phyloP scores from a whole-genome alignment of 2,888 invertebrate genomes.

The Diplolepis rosae region DNA sequence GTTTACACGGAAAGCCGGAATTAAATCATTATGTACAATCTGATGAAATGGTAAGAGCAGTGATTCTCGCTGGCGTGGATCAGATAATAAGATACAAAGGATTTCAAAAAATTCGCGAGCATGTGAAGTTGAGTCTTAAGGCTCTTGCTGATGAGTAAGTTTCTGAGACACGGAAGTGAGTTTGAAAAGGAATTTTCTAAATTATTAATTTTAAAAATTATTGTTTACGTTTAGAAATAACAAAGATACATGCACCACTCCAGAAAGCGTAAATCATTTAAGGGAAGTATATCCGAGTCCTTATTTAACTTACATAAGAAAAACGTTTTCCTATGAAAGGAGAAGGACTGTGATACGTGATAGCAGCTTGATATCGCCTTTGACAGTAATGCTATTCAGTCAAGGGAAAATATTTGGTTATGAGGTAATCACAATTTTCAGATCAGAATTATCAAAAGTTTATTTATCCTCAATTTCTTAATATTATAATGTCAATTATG shows the following conservation, averaged over 20 bases:
- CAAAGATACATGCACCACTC: conserved; percentile 55
- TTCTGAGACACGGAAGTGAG: neutral
- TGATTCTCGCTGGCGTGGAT: conserved; percentile 78
- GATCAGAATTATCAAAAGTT: neutral
- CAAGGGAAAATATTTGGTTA: conserved; percentile 52
- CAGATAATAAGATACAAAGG: conserved; percentile 75
- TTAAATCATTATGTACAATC: conserved; percentile 76
- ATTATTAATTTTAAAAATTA: neutral
- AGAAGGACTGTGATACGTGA: conserved; percentile 77
- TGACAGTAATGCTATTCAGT: conserved; percentile 77
- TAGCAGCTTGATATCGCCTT: conserved; percentile 77
- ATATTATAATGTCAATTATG: conserved; percentile 21
- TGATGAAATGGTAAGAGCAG: conserved; percentile 77
- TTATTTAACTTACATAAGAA: conserved; percentile 77
- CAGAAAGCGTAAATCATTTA: conserved; percentile 80
- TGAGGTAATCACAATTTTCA: no score
- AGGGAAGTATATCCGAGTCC: conserved; percentile 73
- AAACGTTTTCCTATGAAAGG: conserved; percentile 76
- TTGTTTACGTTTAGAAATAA: neutral
- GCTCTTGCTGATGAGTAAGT: conserved; percentile 15
- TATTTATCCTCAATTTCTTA: conserved; percentile 33
- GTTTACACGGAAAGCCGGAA: conserved; percentile 59
- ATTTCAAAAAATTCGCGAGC: conserved; percentile 63
- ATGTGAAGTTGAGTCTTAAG: neutral
- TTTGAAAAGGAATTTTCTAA: neutral